A percentile compares a stretch with the other conserved stretches of the same genome.
Conservation (phyloP, 2,888 invertebrate species). For the Pteria penguin region DNA sequence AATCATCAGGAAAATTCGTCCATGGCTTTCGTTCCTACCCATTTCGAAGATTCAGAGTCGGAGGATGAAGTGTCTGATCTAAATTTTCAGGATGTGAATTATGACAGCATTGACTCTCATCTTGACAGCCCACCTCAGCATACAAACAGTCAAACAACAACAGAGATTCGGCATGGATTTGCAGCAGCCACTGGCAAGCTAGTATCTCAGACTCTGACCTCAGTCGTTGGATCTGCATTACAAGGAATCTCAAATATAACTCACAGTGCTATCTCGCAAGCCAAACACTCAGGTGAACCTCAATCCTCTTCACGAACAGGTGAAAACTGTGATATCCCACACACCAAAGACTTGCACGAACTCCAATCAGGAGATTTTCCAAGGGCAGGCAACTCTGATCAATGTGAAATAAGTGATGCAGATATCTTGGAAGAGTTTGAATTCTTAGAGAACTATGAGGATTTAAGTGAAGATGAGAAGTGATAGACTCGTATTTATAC, state of each 20-base stretch:
- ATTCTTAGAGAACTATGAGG: constrained; percentile 69
- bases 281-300: constrained; percentile 25
- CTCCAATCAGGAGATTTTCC: neutral
- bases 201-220: constrained; percentile 65
- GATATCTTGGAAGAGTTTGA: constrained; percentile 74
- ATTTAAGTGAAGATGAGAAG: too few species aligned
- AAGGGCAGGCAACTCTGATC: too few species aligned
- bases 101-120: constrained; percentile 36
- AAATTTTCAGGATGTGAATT: constrained; percentile 48
- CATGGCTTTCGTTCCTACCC: constrained; percentile 61
- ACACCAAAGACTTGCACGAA: neutral
- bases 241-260: constrained; percentile 31
- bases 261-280: constrained; percentile 22
- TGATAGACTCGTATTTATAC: too few species aligned
- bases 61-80: constrained; percentile 64
- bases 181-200: constrained; percentile 54
- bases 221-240: constrained; percentile 67
- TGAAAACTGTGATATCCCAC: neutral
- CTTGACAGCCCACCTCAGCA: neutral
- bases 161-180: constrained; percentile 38
- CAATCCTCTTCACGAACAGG: constrained; percentile 36
- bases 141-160: neutral
- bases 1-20: constrained; percentile 42
- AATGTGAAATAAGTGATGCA: constrained; percentile 36
- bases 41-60: constrained; percentile 69